These are phyloP conservation scores for Oreochromis aureus DNA, from an alignment of 2,113 vertebrate genomes.

Conservation along the genomic window DNA sequence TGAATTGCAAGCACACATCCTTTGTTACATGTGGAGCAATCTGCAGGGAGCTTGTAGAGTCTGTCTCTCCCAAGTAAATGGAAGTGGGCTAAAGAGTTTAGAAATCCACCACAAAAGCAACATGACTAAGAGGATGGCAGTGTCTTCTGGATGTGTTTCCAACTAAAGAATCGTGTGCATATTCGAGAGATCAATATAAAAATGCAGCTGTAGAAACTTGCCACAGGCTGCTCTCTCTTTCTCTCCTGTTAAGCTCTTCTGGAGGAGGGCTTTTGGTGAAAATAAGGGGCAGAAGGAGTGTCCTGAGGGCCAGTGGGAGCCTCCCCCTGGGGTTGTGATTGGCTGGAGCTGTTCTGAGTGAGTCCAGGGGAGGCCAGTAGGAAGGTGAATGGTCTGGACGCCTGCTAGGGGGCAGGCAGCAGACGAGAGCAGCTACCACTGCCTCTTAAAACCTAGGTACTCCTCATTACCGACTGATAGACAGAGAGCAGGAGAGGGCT, in stretches of 20 bases:
- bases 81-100: neutral
- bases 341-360: constrained; percentile 50
- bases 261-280: constrained; percentile 39
- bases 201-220: neutral
- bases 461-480: constrained; percentile 63
- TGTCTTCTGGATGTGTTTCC: neutral
- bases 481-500: constrained; percentile 37
- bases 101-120: neutral
- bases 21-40: neutral
- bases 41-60: neutral
- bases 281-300: constrained; percentile 54
- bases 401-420: constrained; percentile 68
- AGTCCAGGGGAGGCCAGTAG: constrained; percentile 65
- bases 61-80: neutral
- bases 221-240: neutral
- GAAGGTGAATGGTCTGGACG: constrained; percentile 63
- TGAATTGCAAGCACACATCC: constrained; percentile 2
- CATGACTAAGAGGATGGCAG: neutral
- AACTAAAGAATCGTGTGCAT: neutral
- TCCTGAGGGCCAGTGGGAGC: constrained; percentile 29
- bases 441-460: constrained; percentile 70
- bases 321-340: constrained; percentile 61
- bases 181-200: neutral
- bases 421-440: constrained; percentile 52
- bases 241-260: constrained; percentile 14